Conservation (phyloP, 2,113 vertebrate species). For the Laticauda colubrina region DNA sequence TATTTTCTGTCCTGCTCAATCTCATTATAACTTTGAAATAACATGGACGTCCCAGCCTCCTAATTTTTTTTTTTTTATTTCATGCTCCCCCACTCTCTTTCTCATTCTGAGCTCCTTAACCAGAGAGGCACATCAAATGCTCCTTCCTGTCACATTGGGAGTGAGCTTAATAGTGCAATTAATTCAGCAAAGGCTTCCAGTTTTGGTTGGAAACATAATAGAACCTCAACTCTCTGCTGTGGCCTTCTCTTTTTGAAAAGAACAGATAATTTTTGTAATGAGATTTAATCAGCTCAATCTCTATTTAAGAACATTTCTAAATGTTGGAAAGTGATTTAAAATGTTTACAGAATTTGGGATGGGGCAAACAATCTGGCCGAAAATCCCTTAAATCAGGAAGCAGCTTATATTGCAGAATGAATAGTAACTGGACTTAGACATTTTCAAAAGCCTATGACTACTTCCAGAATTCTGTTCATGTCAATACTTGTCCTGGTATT, state of each 20-base stretch:
- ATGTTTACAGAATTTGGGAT: neutral
- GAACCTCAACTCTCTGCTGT: neutral
- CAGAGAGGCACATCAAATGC: neutral
- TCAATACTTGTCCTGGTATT: neutral
- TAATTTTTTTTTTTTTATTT: neutral
- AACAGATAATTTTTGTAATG: neutral
- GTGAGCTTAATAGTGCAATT: neutral
- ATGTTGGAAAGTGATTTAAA: neutral
- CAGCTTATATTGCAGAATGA: neutral
- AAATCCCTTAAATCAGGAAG: neutral
- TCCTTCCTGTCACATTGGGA: neutral
- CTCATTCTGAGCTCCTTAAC: neutral
- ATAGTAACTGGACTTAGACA: neutral
- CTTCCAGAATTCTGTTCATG: neutral
- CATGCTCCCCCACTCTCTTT: neutral
- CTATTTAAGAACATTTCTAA: neutral
- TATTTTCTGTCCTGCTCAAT: neutral
- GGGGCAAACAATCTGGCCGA: neutral
- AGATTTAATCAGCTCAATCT: neutral
- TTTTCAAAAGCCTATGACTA: neutral
- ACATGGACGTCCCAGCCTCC: neutral
- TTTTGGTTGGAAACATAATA: neutral
- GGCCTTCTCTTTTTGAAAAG: constrained; percentile 5
- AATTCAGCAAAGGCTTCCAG: neutral
- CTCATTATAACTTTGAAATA: neutral